Evolutionary conservation across 2,888 invertebrate species (phyloP), one percentile per base, ranked within the genome.

Genomic region (Sphinx pinastri): DNA sequence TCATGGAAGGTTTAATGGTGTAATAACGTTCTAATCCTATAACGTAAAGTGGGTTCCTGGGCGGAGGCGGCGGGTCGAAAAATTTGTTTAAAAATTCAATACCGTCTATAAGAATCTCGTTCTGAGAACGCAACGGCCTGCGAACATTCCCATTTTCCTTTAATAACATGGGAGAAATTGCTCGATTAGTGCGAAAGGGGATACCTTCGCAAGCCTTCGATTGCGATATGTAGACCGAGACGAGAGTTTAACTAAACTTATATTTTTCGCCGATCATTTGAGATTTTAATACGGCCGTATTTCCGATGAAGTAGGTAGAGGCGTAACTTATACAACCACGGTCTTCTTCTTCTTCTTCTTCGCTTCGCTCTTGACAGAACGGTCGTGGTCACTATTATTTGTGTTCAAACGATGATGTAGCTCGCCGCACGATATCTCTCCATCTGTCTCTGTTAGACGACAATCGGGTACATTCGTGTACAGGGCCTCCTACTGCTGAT

Each of bases 41-140:
- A 88, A 84, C 88, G 87, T 87, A 89, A 90, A 91, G 86, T 86
- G 86, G 87, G 84, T 82, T 83, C 81, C 75, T 75, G 80, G 81
- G 82, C 78, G 77, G 78, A 75, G 80, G 81, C 79, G 81, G 84
- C 82, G 87, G 88, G 87, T 84, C 90, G 88, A 90, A 90, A 90
- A 91, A 91, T 89, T 90, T 91, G 90, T 91, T 93, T 91, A 92
- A 93, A 92, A 92, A 93, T 92, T 92, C 91, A 92, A 90, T 91
- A 88, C 88, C 89, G 84, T 89, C 91, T 90, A 90, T 91, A 91
- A 91, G 90, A 87, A 91, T 89, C 88, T 90, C 90, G 87, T 90
- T 89, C 82, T 84, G 82, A 83, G 88, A 90, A 91, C 90, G 91
- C 90, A 92, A 91, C 89, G 91, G 89, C 86, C 91, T 92, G 91